A percentile compares a stretch with the other conserved stretches of the same genome.
Evolutionary conservation across 2,888 invertebrate species (phyloP).

Genomic region (Stratiomys singularior): DNA sequence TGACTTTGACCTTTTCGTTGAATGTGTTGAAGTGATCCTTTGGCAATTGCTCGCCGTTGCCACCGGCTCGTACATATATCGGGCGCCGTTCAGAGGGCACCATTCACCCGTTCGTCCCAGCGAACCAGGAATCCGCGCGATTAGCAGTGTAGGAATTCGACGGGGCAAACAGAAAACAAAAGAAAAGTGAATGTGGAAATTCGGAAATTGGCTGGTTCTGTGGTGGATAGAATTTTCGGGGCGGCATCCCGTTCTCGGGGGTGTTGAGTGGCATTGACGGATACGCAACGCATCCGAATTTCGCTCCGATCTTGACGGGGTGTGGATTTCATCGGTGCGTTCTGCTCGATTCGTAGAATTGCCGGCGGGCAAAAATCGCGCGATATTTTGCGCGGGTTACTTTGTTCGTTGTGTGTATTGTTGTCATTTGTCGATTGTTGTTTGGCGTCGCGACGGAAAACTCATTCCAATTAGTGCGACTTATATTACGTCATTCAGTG

Average conservation of each 20-base stretch:
- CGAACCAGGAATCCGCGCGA: not conserved
- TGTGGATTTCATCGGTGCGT: not conserved
- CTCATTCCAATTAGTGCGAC: not conserved
- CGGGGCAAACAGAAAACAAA: not conserved
- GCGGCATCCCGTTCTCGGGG: not conserved
- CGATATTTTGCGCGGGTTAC: not conserved
- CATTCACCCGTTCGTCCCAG: not conserved
- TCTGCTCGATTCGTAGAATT: not conserved
- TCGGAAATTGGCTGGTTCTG: not conserved
- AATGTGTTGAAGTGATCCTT: conserved; percentile 12
- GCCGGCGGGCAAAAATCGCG: not conserved
- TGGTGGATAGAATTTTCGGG: not conserved
- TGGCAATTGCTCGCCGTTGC: not conserved
- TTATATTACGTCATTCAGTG: not conserved
- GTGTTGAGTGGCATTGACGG: not conserved
- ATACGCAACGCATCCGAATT: not conserved
- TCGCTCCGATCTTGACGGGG: not conserved
- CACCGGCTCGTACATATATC: not conserved
- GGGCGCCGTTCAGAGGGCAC: not conserved
- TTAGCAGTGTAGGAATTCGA: not conserved
- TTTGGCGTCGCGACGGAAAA: not conserved
- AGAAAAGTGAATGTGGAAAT: conserved; percentile 6
- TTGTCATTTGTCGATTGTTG: not conserved
- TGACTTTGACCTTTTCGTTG: conserved; percentile 43
- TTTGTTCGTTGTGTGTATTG: conserved; percentile 12